phyloP scores from a whole-genome alignment of 1,140 invertebrate species.

The Pseudomyrmex gracilis region DNA sequence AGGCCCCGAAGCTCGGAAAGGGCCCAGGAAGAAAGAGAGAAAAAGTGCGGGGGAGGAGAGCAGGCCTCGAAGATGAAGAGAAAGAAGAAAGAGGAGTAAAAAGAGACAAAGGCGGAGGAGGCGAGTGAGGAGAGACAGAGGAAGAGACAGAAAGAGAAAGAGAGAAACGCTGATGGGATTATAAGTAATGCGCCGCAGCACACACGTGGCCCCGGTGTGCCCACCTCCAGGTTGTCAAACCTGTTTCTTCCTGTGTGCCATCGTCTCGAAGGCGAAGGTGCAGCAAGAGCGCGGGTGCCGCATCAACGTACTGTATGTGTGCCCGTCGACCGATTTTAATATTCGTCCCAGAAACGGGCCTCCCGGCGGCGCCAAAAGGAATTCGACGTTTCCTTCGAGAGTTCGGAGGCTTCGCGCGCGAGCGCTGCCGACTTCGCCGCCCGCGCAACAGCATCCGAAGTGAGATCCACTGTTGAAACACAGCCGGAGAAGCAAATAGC shows the following conservation, averaged over 20 bases:
- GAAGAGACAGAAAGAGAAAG: slow-evolving; percentile 62
- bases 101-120: slow-evolving; percentile 52
- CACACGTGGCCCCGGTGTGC: slow-evolving; percentile 80
- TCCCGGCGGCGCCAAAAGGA: slow-evolving; percentile 26
- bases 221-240: slow-evolving; percentile 84
- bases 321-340: slow-evolving; percentile 69
- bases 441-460: slow-evolving; percentile 46
- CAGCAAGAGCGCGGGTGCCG: slow-evolving; percentile 73
- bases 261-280: slow-evolving; percentile 75
- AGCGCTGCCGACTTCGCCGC: neutral
- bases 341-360: slow-evolving; percentile 64
- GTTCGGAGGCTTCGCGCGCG: neutral
- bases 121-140: slow-evolving; percentile 69
- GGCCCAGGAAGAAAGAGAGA: neutral
- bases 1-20: slow-evolving; percentile 43
- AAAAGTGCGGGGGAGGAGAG: slow-evolving; percentile 58
- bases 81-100: slow-evolving; percentile 59
- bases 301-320: slow-evolving; percentile 66
- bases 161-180: slow-evolving; percentile 74
- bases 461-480: slow-evolving; percentile 74
- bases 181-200: slow-evolving; percentile 83
- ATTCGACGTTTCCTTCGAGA: slow-evolving; percentile 15
- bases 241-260: slow-evolving; percentile 81
- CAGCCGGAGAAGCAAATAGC: slow-evolving; percentile 72
- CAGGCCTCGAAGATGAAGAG: slow-evolving; percentile 59